These are phyloP conservation scores for Sebastes variabilis DNA, from an alignment of 2,797 vertebrate genomes.

Conservation along the genomic window DNA sequence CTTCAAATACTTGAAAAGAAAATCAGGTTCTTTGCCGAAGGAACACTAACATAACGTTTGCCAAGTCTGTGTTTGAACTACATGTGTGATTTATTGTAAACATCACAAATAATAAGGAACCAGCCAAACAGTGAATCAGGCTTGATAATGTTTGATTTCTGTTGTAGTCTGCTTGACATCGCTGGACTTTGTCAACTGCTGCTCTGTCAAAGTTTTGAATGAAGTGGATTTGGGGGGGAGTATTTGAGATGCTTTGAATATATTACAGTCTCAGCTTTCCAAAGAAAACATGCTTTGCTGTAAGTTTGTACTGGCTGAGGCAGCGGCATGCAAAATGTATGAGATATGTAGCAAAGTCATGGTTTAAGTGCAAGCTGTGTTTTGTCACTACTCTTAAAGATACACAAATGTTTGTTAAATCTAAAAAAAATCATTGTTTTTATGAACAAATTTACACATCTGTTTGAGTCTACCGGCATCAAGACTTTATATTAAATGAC, in stretches of 20 bases:
- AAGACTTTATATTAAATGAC: background rate
- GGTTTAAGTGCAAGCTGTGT: background rate
- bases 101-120: background rate
- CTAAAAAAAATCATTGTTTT: background rate
- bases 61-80: constrained; percentile 15
- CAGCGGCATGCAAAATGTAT: constrained; percentile 1
- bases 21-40: constrained; percentile 9
- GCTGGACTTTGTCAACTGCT: background rate
- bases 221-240: background rate
- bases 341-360: background rate
- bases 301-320: constrained; percentile 11
- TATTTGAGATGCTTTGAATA: constrained; percentile 12
- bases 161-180: constrained; percentile 2
- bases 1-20: constrained; percentile 41
- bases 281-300: constrained; percentile 38
- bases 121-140: background rate
- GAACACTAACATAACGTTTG: background rate
- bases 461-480: background rate
- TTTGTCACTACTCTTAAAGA: background rate
- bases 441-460: background rate
- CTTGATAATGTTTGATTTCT: constrained; percentile 5
- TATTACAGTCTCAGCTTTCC: constrained; percentile 11
- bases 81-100: constrained; percentile 30
- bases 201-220: background rate
- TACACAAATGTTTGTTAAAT: background rate